Percentiles rank a stretch among this genome's conserved stretches.
Evolutionary conservation across 2,888 invertebrate species (phyloP).

Genomic region (Aspidiotus destructor): DNA sequence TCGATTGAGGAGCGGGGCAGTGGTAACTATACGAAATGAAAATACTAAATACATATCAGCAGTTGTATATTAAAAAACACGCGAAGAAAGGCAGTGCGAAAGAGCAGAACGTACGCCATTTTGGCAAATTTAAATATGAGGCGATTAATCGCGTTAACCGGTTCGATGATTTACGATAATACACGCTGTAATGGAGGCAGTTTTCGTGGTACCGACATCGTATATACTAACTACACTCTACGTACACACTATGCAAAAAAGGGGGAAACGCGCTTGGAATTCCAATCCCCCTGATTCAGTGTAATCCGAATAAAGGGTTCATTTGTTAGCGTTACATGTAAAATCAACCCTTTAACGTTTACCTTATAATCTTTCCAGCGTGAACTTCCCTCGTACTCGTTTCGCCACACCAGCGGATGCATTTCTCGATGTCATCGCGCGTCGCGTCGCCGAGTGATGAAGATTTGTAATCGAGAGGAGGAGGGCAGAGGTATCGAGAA

Average conservation of each 20-base stretch:
- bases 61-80: too few species aligned
- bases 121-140: slow-evolving; percentile 29
- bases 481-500: background rate
- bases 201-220: background rate
- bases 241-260: background rate
- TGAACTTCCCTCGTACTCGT: background rate
- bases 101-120: slow-evolving; percentile 19
- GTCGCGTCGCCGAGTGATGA: background rate
- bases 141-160: slow-evolving; percentile 33
- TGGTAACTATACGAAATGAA: too few species aligned
- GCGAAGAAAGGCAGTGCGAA: background rate
- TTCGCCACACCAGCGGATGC: background rate
- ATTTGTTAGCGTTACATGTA: slow-evolving; percentile 25
- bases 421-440: background rate
- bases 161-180: slow-evolving; percentile 32
- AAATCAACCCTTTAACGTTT: slow-evolving; percentile 31
- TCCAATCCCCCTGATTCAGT: slow-evolving; percentile 6
- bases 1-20: too few species aligned
- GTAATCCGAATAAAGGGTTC: slow-evolving; percentile 26
- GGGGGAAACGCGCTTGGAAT: slow-evolving; percentile 1
- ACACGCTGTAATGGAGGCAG: slow-evolving; percentile 17
- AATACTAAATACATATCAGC: too few species aligned
- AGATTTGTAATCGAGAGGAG: background rate
- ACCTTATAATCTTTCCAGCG: slow-evolving; percentile 24
- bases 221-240: background rate